phyloP scores from a whole-genome alignment of 1,140 invertebrate species.

The Teleopsis dalmanni region DNA sequence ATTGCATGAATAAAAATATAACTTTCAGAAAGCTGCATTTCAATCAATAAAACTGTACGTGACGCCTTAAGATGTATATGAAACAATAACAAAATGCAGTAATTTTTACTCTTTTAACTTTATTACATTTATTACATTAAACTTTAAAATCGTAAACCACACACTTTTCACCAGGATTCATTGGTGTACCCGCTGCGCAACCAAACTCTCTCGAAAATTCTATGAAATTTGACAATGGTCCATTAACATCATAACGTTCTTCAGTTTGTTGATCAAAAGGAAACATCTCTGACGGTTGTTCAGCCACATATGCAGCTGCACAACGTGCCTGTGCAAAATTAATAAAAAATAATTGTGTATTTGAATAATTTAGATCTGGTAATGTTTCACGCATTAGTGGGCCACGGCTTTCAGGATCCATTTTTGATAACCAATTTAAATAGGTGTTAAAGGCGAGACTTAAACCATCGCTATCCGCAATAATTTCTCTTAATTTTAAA shows the following conservation, averaged over 20 bases:
- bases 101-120: background rate
- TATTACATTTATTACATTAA: slow-evolving; percentile 2
- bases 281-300: slow-evolving; percentile 19
- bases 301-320: slow-evolving; percentile 16
- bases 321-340: slow-evolving; percentile 54
- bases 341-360: slow-evolving; percentile 65
- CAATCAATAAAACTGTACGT: too few relatives aligned
- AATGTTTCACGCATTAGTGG: slow-evolving; percentile 23
- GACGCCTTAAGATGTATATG: too few relatives aligned
- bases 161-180: slow-evolving; percentile 39
- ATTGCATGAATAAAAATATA: too few relatives aligned
- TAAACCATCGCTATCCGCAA: slow-evolving; percentile 58
- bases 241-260: slow-evolving; percentile 31
- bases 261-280: slow-evolving; percentile 26
- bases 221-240: slow-evolving; percentile 26
- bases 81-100: too few relatives aligned
- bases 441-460: slow-evolving; percentile 55
- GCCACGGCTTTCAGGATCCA: slow-evolving; percentile 9
- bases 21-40: too few relatives aligned
- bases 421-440: slow-evolving; percentile 32
- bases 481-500: slow-evolving; percentile 61
- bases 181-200: slow-evolving; percentile 25
- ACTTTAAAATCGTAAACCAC: slow-evolving; percentile 15
- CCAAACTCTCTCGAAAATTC: slow-evolving; percentile 33
- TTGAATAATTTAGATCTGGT: slow-evolving; percentile 29